phyloP scores from a whole-genome alignment of 2,113 vertebrate genomes.

The Mus pahari region DNA sequence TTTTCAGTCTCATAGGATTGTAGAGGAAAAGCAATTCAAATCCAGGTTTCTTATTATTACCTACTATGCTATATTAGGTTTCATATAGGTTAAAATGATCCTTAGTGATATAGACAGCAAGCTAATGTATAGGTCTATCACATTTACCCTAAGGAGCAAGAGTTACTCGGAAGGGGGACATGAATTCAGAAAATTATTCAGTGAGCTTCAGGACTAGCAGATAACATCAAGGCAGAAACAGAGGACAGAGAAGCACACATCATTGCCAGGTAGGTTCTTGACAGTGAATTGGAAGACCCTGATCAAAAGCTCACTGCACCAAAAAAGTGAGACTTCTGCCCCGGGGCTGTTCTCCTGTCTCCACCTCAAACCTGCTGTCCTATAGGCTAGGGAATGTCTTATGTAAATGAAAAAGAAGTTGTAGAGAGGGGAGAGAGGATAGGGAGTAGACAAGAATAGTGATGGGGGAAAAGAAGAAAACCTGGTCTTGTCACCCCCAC shows the following conservation, averaged over 20 bases:
- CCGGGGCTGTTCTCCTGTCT: neutral
- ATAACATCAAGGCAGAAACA: neutral
- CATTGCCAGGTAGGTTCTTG: neutral
- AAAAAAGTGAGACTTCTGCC: neutral
- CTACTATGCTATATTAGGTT: neutral
- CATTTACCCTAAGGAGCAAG: neutral
- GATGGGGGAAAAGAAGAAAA: neutral
- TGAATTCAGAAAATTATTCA: neutral
- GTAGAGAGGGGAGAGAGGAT: neutral
- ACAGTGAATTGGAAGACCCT: neutral
- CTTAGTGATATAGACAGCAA: neutral
- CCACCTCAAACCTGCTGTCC: neutral
- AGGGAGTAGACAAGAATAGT: neutral
- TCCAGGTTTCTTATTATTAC: neutral
- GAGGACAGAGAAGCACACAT: neutral
- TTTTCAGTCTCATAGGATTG: neutral
- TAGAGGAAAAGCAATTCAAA: neutral
- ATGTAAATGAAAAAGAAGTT: neutral
- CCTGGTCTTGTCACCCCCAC: neutral
- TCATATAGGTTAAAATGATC: neutral
- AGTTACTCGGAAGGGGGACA: neutral
- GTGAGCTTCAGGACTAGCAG: neutral
- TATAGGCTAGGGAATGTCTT: neutral
- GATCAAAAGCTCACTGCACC: neutral
- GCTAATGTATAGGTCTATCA: neutral